phyloP scores from a whole-genome alignment of 2,797 vertebrate genomes.

The Neopelma chrysocephalum region DNA sequence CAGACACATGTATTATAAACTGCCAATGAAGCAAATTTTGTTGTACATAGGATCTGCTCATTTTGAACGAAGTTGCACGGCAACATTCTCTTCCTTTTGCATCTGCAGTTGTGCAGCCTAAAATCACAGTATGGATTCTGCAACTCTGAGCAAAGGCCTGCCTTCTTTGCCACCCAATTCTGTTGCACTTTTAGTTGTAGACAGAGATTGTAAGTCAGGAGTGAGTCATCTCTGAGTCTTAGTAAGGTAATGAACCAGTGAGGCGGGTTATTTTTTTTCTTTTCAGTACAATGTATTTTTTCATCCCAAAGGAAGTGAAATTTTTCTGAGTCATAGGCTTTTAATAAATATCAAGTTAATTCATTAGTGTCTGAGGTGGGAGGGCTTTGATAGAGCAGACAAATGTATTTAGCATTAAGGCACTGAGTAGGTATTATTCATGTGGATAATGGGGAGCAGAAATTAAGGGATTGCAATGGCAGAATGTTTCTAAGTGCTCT shows the following conservation, averaged over 20 bases:
- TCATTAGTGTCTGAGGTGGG: neutral
- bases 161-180: neutral
- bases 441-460: neutral
- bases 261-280: neutral
- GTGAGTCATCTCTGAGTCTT: slow-evolving; percentile 10
- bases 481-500: slow-evolving; percentile 4
- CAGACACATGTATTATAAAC: neutral
- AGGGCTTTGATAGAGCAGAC: slow-evolving; percentile 6
- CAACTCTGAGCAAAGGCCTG: neutral
- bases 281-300: neutral
- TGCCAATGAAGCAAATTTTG: neutral
- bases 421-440: slow-evolving; percentile 1
- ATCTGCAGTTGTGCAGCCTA: neutral
- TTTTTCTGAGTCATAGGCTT: slow-evolving; percentile 26
- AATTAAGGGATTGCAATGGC: slow-evolving; percentile 7
- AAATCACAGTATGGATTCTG: neutral
- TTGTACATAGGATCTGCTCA: neutral
- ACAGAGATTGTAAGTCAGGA: neutral
- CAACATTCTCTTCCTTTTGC: neutral
- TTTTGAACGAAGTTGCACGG: neutral
- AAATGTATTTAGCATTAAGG: neutral
- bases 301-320: neutral
- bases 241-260: neutral
- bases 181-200: neutral
- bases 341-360: slow-evolving; percentile 45